Evolutionary conservation across 2,113 vertebrate species (phyloP), one percentile per base, ranked within the genome.

Genomic region (Equus quagga): DNA sequence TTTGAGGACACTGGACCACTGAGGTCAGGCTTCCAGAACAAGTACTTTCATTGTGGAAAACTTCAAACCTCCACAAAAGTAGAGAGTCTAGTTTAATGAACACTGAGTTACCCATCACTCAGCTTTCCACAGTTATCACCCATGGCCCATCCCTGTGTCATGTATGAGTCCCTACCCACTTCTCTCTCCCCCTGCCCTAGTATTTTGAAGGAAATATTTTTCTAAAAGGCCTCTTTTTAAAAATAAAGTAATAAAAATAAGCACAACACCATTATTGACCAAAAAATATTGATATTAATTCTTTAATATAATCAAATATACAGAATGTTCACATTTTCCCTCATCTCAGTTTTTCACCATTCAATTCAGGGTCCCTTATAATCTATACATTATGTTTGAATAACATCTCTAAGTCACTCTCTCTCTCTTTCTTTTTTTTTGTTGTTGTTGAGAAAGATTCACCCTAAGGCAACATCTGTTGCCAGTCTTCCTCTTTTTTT

Each of bases 151-250:
- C 31, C 73, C 31, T 80, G 23, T 31, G 26, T 84, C 65, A n/a
- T 44, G 5, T 44, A 31, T 62, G 14, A 10, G 18, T 6, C 21
- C 33, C 24, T 82, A 9, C 31, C 54, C 11, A 31, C 2, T 58
- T 73, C 19, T 46, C 15, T 81, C 23, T 86, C 70, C 8, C 6
- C 4, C 44, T 8, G 0, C 67, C 73, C 26, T 89, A 60, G 86
- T 56, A 49, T 70, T 75, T 93, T 46, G 26, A 88, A 87, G 69
- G 81, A 78, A 80, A 64, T 64, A 58, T 44, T 91, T 89, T 91
- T 46, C 36, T 78, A 54, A 78, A 88, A 44, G 4, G 0, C 5
- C 41, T n/a, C 46, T 31, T 83, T 82, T 86, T 26, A n/a, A 44
- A 90, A 41, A 78, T 65, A 11, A 94, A 79, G 80, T 89, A 81